A percentile compares a stretch with the other conserved stretches of the same genome.
Evolutionary conservation across 2,888 invertebrate species (phyloP).

Genomic region (Onchidella celtica): DNA sequence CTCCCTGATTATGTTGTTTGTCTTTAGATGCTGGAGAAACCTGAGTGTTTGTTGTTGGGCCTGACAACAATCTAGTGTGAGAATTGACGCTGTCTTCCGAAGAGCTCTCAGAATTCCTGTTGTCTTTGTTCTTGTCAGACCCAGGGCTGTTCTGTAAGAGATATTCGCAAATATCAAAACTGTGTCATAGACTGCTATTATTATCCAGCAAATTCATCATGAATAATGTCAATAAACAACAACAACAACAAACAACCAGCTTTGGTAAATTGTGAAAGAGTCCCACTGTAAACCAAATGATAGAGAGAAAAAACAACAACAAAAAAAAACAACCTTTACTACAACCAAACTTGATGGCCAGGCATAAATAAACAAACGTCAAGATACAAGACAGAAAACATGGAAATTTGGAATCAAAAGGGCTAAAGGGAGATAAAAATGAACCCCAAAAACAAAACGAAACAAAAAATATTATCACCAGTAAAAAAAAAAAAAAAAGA

Average conservation of each 20-base stretch:
- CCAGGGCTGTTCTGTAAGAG: slow-evolving; percentile 24
- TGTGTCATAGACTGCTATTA: not conserved
- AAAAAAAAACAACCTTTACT: not conserved
- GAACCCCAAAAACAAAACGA: no score
- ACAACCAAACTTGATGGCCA: no score
- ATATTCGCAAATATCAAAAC: not conserved
- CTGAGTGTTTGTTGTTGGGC: not conserved
- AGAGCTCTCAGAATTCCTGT: slow-evolving; percentile 6
- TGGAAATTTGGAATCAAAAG: no score
- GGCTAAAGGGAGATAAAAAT: no score
- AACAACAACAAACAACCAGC: not conserved
- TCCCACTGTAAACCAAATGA: no score
- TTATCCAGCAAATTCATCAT: not conserved
- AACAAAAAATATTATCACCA: no score
- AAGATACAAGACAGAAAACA: no score
- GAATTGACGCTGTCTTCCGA: slow-evolving; percentile 31
- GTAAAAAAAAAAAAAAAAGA: no score
- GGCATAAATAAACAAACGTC: no score
- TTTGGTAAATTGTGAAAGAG: no score
- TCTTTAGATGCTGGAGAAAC: not conserved
- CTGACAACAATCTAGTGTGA: not conserved
- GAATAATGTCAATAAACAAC: not conserved
- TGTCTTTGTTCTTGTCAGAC: slow-evolving; percentile 10
- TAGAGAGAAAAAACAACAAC: not conserved
- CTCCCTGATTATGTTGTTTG: not conserved